Conservation (phyloP, 2,113 vertebrate species). For the Plotosus lineatus region DNA sequence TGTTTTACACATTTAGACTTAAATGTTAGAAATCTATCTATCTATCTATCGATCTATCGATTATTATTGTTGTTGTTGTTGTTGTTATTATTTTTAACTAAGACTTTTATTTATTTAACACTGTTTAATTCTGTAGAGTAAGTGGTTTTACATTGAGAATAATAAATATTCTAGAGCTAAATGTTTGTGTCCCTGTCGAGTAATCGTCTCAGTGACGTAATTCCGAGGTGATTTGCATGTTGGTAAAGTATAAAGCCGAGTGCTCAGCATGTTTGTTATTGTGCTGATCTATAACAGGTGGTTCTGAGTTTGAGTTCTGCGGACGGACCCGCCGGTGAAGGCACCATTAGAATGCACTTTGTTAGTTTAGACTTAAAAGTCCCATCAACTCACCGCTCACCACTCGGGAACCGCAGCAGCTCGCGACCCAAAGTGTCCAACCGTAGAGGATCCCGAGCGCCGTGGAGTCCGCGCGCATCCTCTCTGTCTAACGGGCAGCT, state of each 20-base stretch:
- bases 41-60: no score
- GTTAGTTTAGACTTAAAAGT: background rate
- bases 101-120: no score
- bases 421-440: slow-evolving; percentile 33
- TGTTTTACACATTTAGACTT: no score
- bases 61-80: no score
- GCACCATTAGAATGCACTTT: no score
- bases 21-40: no score
- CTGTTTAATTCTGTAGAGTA: background rate
- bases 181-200: background rate
- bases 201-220: background rate
- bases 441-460: slow-evolving; percentile 43
- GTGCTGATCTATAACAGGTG: background rate
- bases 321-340: no score
- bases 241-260: no score
- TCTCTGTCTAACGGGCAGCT: background rate
- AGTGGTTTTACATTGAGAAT: background rate
- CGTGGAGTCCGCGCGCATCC: slow-evolving; percentile 42
- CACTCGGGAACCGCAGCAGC: slow-evolving; percentile 50
- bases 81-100: no score
- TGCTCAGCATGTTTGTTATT: no score
- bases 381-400: slow-evolving; percentile 57
- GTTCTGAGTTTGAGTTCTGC: background rate
- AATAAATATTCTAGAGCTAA: background rate
- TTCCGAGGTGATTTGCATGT: background rate